Base-by-base conservation (phyloP, 2,113 vertebrate species). In the Laticauda laticaudata region DNA sequence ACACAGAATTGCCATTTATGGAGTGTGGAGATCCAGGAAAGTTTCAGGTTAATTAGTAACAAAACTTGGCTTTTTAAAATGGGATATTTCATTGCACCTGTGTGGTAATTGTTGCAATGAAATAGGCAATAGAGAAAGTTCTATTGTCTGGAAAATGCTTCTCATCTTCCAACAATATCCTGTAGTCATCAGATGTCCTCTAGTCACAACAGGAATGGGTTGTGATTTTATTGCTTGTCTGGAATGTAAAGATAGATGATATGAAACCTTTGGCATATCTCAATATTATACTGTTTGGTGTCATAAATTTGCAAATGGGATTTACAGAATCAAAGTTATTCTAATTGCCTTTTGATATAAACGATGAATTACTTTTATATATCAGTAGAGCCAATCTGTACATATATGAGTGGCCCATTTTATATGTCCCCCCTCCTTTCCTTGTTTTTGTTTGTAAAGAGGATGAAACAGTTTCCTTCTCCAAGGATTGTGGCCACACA, bases 401-500 rank as follows among this genome's bases (percentile, higher is more conserved):
- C 6, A 39, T 56, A 2, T 87, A 9, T 45, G 91, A 90, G 85
- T 94, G 94, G 91, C 18, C 10, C 92, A 21, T 93, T 93, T 69
- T 89, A 53, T 93, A 90, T 90, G 18, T 89, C 1, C 15, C 92
- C 92, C 93, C 93, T 85, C 93, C 14, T 96, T 88, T 39, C 8
- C 93, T 34, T 94, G 5, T 92, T 81, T 26, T 21, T 51, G 48
- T 51, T 95, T 97, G 95, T 95, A 93, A 96, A 98, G 97, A 97
- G 96, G 91, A 97, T 97, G 96, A 97, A 97, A 91, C 92, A 94
- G 43, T 94, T 97, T 56, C 95, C 86, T 34, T 97, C 97, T n/a
- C 96, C 96, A 92, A 97, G 97, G 89, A 95, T 98, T 94, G 59
- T 98, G 93, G 94, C 97, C 94, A 96, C 96, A 39, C 96, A 97